Evolutionary conservation across 2,113 vertebrate species (phyloP).

Genomic region (Bombycilla garrulus): DNA sequence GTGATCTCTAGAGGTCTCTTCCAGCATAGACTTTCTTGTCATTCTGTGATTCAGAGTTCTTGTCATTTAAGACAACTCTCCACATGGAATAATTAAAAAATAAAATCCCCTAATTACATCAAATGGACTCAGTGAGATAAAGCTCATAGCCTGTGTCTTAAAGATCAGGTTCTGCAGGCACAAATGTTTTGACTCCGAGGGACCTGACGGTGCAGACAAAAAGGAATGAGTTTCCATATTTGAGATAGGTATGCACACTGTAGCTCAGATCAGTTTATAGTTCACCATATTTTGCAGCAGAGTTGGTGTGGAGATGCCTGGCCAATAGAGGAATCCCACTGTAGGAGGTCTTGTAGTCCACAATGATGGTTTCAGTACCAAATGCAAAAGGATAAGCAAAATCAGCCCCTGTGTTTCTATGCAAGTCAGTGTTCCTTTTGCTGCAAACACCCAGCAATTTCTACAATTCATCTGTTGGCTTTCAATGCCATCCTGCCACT

Average conservation of each 20-base stretch:
- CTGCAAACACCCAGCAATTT: not conserved
- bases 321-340: rapidly evolving
- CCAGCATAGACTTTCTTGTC: not conserved
- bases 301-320: not conserved
- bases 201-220: not conserved
- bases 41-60: not conserved
- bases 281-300: not conserved
- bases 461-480: not conserved
- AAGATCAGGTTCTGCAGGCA: not conserved
- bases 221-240: not conserved
- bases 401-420: not conserved
- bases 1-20: not conserved
- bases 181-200: not conserved
- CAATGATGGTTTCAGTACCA: not conserved
- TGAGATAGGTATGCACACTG: not conserved
- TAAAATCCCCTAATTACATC: not conserved
- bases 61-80: not conserved
- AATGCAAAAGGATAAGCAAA: not conserved
- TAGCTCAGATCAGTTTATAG: not conserved
- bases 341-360: not conserved
- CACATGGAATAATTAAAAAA: not conserved
- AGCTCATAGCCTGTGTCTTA: not conserved
- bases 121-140: not conserved
- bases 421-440: not conserved
- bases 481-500: not conserved